Percentiles rank a stretch among this genome's conserved stretches.
These are phyloP conservation scores for Alcis repandata DNA, from an alignment of 2,888 invertebrate genomes.

Conservation along the genomic window DNA sequence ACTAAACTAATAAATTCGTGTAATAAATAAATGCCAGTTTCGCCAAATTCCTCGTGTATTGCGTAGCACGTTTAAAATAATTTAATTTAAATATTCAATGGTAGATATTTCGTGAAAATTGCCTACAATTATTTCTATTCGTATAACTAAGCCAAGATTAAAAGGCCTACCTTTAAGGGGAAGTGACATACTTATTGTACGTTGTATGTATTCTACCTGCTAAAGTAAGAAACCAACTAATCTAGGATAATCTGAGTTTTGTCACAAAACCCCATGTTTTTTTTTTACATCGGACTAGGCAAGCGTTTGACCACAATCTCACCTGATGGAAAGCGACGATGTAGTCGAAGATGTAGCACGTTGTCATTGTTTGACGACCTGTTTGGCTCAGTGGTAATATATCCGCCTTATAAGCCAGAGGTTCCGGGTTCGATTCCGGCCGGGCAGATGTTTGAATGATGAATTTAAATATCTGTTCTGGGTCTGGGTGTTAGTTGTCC, in stretches of 20 bases:
- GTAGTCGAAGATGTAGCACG: no score
- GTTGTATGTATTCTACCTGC: conserved; percentile 10
- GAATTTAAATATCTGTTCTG: no score
- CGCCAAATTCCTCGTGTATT: conserved; percentile 23
- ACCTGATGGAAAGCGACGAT: no score
- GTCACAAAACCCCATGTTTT: not conserved
- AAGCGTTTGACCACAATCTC: no score
- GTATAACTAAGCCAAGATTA: conserved; percentile 3
- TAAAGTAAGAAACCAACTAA: conserved; percentile 11
- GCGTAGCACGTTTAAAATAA: conserved; percentile 7
- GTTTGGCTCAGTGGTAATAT: no score
- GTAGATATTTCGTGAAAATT: conserved; percentile 8
- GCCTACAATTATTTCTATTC: not conserved
- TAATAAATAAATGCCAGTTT: conserved; percentile 34
- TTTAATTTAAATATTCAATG: conserved; percentile 11
- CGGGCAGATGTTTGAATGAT: no score
- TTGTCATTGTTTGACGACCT: no score
- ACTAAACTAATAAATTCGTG: conserved; percentile 49
- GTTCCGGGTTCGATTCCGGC: no score
- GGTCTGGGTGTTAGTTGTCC: no score
- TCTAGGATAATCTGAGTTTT: conserved; percentile 6
- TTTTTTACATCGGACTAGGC: no score
- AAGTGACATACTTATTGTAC: conserved; percentile 21
- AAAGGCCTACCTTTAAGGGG: conserved; percentile 13
- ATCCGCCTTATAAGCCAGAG: no score